Evolutionary conservation across 2,113 vertebrate genomes (phyloP), one percentile per base, ranked within the genome.

Genomic region (Enhydra lutris): DNA sequence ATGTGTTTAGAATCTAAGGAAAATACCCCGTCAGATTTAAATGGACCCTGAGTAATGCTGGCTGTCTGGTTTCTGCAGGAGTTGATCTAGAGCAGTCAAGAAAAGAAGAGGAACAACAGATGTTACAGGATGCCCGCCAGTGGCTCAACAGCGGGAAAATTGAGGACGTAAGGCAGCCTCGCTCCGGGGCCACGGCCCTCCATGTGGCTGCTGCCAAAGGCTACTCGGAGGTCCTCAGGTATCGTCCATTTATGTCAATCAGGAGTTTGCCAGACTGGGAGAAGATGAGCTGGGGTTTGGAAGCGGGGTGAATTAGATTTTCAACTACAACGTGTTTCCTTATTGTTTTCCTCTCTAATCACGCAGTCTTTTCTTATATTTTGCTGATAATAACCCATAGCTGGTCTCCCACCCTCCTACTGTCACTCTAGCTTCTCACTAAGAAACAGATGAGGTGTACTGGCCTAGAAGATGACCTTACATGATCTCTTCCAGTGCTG

Each of bases 171-270:
- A 98, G 97, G 92, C 99, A 99, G 96, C 98, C 99, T 29, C 99
- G 98, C 81, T 99, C 99, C 0, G 99, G 99, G 4, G 99, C 99
- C 98, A 99, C 99, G 0, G 99, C 99, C 21, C 99, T 99, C 36
- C 99, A 99, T 0, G 99, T 99, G 10, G 99, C 99, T 52, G 99
- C 99, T 1, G 99, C 99, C 87, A 99, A 99, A 98, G 99, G 99
- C 97, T 99, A 99, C 95, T 97, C 99, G 10, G 99, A 99, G 98
- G 99, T 99, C 92, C 99, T 99, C 98, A 99, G 99, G 99, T 99
- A 98, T 92, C 93, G 42, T 97, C 93, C 34, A 18, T 69, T 91
- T 61, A 47, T 39, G 6, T 83, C 26, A 78, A 29, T 55, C 57
- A 11, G 34, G 13, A 42, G 50, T 55, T 87, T 67, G 82, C 1